Conservation (phyloP, 2,888 invertebrate species). For the Stenolophus ochropezus region DNA sequence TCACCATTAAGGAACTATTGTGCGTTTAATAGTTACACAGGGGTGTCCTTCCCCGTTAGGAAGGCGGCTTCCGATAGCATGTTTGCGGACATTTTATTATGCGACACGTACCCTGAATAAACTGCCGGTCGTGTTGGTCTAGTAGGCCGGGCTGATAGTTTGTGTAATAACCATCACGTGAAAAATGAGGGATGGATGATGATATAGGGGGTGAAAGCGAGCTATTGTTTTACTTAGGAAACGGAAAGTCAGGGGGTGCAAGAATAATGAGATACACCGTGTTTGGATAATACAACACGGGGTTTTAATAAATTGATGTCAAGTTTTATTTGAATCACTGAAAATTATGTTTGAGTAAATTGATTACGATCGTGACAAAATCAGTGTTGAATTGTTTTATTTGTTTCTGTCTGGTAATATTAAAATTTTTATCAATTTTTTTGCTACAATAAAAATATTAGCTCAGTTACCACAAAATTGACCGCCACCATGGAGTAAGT, state of each 20-base stretch:
- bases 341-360: too few relatives aligned
- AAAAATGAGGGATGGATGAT: slow-evolving; percentile 23
- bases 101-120: slow-evolving; percentile 27
- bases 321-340: too few relatives aligned
- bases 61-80: slow-evolving; percentile 30
- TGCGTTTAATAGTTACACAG: slow-evolving; percentile 39
- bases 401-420: too few relatives aligned
- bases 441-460: too few relatives aligned
- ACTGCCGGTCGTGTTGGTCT: neutral
- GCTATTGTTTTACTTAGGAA: neutral
- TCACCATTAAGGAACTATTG: slow-evolving; percentile 20
- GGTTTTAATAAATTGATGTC: neutral
- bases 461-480: too few relatives aligned
- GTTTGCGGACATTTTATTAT: slow-evolving; percentile 44
- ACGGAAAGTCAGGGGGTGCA: neutral
- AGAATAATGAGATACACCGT: neutral
- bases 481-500: too few relatives aligned
- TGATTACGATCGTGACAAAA: too few relatives aligned
- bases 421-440: too few relatives aligned
- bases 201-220: neutral
- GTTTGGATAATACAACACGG: too few relatives aligned
- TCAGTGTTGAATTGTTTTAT: too few relatives aligned
- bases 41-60: slow-evolving; percentile 6
- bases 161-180: slow-evolving; percentile 23
- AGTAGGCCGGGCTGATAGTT: slow-evolving; percentile 1